Evolutionary conservation across 1,140 invertebrate genomes (phyloP), one percentile per base, ranked within the genome.

Genomic region (Amphibalanus amphitrite): DNA sequence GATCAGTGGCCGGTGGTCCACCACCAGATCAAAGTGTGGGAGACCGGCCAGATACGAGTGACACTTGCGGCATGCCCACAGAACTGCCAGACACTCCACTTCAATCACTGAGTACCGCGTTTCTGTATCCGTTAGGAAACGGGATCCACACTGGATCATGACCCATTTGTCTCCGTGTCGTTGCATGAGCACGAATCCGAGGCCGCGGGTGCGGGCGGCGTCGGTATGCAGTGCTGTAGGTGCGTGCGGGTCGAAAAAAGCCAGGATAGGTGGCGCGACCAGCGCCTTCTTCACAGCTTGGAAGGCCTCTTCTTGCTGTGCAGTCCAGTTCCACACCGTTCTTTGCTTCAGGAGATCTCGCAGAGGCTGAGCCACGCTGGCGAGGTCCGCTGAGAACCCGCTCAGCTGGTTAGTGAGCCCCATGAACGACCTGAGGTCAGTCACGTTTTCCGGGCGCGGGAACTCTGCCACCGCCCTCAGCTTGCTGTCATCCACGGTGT

Each of bases 31-130:
- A 26, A 69, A 69, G 25, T 69, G 28, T n/a, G 69, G 69, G 25
- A 69, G 47, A n/a, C 26, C 69, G 47, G 69, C 1, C 23, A 28
- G 26, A n/a, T 28, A 69, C 10, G 26, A 28, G 28, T 70, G 40
- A 71, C 74, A 75, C 28, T 75, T 75, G 59, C 47, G 28, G 15
- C 73, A 71, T 4, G 67, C 71, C 74, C 75, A 76, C 25, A 73
- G 23, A 3, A 71, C 69, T 0, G 69, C 75, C 20, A 30, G 26
- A 23, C 73, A 28, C 68, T 75, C 74, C 29, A 76, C 69, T 28
- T 75, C 74, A 0, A 75, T 69, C 72, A 75, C 65, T 25, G 74
- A 72, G 67, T 75, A 75, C 26, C 74, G 10, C 20, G 72, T 70
- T 33, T 75, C 74, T 28, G 65, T 59, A 20, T 23, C 47, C 1